Conservation (phyloP, 92 coral and sea anemone species). For the Palythoa grandis region DNA sequence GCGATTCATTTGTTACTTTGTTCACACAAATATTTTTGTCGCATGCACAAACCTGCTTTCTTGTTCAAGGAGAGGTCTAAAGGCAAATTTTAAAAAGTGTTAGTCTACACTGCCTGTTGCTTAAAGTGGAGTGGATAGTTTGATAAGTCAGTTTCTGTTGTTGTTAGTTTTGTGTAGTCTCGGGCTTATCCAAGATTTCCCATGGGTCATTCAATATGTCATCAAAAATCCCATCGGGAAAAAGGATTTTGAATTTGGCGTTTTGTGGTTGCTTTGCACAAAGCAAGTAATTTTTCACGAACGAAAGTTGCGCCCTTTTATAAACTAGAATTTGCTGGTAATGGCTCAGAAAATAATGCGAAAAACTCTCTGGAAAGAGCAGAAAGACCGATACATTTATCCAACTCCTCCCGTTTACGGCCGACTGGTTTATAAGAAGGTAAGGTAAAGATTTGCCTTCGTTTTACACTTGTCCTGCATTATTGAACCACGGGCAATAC, state of each 20-base stretch:
- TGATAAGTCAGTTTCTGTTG: background rate
- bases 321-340: background rate
- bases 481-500: no score
- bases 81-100: background rate
- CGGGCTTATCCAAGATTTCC: background rate
- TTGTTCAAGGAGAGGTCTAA: background rate
- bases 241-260: background rate
- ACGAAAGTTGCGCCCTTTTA: background rate
- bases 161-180: background rate
- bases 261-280: background rate
- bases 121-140: background rate
- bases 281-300: background rate
- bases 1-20: background rate
- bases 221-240: background rate
- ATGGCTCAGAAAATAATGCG: background rate
- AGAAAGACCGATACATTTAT: background rate
- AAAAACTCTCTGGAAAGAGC: background rate
- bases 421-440: background rate
- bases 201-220: background rate
- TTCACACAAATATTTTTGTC: background rate
- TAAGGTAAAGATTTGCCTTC: no score
- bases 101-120: background rate
- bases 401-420: background rate
- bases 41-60: background rate
- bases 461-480: no score